Percentiles rank a stretch among this genome's conserved stretches.
Evolutionary conservation across 2,797 vertebrate genomes (phyloP).

Genomic region (Loris lydekkerianus): DNA sequence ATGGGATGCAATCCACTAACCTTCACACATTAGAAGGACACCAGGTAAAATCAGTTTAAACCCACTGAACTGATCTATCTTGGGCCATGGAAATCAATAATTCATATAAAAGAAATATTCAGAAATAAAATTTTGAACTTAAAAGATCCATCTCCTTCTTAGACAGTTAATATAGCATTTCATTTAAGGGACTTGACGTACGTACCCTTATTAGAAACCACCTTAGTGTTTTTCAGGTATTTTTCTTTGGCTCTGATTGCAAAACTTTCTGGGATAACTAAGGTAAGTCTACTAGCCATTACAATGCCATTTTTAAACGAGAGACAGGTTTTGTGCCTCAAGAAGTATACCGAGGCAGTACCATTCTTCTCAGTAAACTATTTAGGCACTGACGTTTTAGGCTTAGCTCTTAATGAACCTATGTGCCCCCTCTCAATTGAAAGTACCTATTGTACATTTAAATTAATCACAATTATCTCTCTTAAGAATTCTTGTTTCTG

Average conservation of each 20-base stretch:
- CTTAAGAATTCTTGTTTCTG: background rate
- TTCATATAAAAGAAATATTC: constrained; percentile 50
- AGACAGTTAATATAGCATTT: background rate
- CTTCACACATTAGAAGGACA: constrained; percentile 43
- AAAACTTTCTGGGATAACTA: background rate
- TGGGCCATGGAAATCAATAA: constrained; percentile 50
- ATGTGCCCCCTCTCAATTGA: background rate
- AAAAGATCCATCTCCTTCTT: constrained; percentile 9
- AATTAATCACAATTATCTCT: background rate
- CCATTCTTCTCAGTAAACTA: background rate
- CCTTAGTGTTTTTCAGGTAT: background rate
- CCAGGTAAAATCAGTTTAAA: constrained; percentile 65
- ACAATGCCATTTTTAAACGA: background rate
- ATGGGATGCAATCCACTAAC: constrained; percentile 48
- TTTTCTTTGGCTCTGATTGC: background rate
- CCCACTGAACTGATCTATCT: constrained; percentile 50
- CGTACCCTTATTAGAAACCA: constrained; percentile 45
- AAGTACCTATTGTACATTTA: background rate
- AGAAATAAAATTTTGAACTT: constrained; percentile 26
- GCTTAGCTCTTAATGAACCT: background rate
- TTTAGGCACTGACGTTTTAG: background rate
- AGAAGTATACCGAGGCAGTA: background rate
- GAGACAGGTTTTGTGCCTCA: background rate
- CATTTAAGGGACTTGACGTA: constrained; percentile 19
- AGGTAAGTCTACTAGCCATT: background rate